Evolutionary conservation across 2,888 invertebrate species (phyloP), one percentile per base, ranked within the genome.

Genomic region (Thecophora atra): DNA sequence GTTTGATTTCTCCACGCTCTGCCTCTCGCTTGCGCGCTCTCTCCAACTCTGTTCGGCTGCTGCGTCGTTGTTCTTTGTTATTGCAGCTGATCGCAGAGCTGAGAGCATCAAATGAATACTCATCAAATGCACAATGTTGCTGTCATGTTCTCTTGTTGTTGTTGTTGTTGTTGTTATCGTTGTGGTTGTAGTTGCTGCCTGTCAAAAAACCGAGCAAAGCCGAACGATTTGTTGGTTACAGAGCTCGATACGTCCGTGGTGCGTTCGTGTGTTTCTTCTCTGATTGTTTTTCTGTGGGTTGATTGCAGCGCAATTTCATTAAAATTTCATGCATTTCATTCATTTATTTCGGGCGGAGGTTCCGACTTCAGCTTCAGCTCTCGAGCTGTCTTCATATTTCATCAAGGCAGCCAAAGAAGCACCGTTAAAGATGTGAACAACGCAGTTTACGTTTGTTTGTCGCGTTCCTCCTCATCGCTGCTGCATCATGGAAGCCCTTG

Each of bases 121-220:
- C 68, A 68, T 68, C 58, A 68, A 68, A 44, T 15, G 62, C 44
- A 62, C 69, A 69, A 62, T 60, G 69, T 69, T 69, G 69, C 62
- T 60, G 47, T 28, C 37, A 17, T 67, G 26, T 26, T 26, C 2
- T 54, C 26, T 47, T 60, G 19, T 47, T 67, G 62, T 52, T 63
- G 17, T 28, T 37, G 37, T 15, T 30, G 62, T 52, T 42, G 68
- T 26, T 52, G 62, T 44, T 54, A 64, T 24, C 28, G 63, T 37
- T 62, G 67, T 62, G 62, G 4, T 54, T 54, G 19, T 63, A 21
- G 54, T 19, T 21, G n/a, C 54, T 54, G 19, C 19, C 8, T 37
- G 37, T 37, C 37, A 37, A 37, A 37, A n/a, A 37, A 1, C 3
- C 37, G 24, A 67, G 47, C 47, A 44, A 67, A 64, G 26, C 30